A percentile compares a stretch with the other conserved stretches of the same genome.
phyloP scores from a whole-genome alignment of 1,140 invertebrate genomes.

The Lamellibrachia luymesi region DNA sequence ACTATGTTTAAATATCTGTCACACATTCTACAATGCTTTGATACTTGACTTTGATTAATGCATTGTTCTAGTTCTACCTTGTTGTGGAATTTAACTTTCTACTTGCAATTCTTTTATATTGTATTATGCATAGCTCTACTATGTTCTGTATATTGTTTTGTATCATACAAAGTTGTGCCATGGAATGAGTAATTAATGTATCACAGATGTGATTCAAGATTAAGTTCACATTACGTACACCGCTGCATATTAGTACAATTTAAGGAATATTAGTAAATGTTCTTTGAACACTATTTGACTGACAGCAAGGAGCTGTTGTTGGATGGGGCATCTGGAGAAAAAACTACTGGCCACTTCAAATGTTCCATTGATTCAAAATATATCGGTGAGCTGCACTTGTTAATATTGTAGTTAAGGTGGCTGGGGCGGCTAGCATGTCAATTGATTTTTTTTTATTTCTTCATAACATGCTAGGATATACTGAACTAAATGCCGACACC shows the following conservation, averaged over 20 bases:
- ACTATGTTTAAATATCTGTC: background rate
- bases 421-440: too few species aligned
- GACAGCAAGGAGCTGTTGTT: background rate
- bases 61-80: background rate
- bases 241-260: too few species aligned
- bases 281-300: background rate
- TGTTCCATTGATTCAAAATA: conserved; percentile 5
- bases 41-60: background rate
- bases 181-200: background rate
- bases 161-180: background rate
- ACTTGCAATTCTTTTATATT: background rate
- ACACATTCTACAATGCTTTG: background rate
- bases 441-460: too few species aligned
- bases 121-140: too few species aligned
- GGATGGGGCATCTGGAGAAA: background rate
- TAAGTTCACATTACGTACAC: too few species aligned
- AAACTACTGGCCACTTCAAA: background rate
- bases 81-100: background rate
- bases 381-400: background rate
- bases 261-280: background rate
- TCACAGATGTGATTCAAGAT: background rate
- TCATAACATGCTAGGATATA: too few species aligned
- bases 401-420: background rate
- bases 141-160: background rate
- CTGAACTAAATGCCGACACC: too few species aligned